phyloP scores from a whole-genome alignment of 2,797 vertebrate genomes.

The Acanthis flammea region DNA sequence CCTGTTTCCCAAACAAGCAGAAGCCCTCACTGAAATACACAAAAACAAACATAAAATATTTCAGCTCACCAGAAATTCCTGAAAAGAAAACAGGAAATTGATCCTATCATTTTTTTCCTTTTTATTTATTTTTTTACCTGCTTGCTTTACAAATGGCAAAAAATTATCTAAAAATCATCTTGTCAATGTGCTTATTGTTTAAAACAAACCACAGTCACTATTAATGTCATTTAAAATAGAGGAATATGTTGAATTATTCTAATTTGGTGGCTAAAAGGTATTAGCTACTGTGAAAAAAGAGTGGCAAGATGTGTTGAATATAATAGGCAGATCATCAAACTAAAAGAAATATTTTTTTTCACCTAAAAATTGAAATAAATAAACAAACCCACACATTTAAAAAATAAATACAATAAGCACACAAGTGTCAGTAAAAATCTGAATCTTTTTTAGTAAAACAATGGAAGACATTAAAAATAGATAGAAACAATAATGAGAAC shows the following conservation, averaged over 20 bases:
- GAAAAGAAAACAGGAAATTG: neutral
- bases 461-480: neutral
- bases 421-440: neutral
- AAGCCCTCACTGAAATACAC: neutral
- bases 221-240: neutral
- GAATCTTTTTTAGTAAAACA: neutral
- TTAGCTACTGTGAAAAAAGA: constrained; percentile 5
- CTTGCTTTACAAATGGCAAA: constrained; percentile 2
- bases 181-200: constrained; percentile 22
- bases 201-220: constrained; percentile 22
- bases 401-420: neutral
- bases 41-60: neutral
- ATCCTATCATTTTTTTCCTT: neutral
- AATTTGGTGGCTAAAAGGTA: neutral
- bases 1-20: neutral
- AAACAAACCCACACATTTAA: neutral
- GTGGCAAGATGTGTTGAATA: neutral
- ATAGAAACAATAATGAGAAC: neutral
- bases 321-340: neutral
- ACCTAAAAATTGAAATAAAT: neutral
- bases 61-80: constrained; percentile 12
- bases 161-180: constrained; percentile 22
- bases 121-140: constrained; percentile 4
- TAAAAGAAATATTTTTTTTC: neutral
- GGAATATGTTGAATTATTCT: neutral